phyloP scores from a whole-genome alignment of 2,888 invertebrate genomes.

The Drepana falcataria region DNA sequence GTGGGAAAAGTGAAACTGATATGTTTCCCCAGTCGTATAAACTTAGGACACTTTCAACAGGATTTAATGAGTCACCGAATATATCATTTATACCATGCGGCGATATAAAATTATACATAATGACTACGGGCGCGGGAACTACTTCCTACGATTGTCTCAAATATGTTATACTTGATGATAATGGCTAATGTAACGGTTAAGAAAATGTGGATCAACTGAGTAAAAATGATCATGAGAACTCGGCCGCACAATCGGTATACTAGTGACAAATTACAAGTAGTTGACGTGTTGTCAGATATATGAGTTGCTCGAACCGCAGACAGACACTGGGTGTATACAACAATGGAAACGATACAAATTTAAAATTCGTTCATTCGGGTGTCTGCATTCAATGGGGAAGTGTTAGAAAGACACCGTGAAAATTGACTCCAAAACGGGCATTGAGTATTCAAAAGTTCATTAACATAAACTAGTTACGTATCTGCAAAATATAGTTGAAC shows the following conservation, averaged over 20 bases:
- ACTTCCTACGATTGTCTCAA: slow-evolving; percentile 50
- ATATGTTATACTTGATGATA: slow-evolving; percentile 19
- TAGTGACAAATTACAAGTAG: slow-evolving; percentile 11
- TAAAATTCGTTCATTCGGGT: slow-evolving; percentile 26
- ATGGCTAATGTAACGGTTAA: slow-evolving; percentile 39
- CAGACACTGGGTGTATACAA: slow-evolving; percentile 16
- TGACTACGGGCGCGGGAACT: slow-evolving; percentile 37
- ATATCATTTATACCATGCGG: slow-evolving; percentile 21
- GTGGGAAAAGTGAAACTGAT: slow-evolving; percentile 75
- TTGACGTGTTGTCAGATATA: slow-evolving; percentile 5
- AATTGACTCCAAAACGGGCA: slow-evolving; percentile 49
- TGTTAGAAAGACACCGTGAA: slow-evolving; percentile 47
- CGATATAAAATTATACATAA: slow-evolving; percentile 34
- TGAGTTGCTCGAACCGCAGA: slow-evolving; percentile 13
- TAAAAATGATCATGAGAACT: slow-evolving; percentile 48
- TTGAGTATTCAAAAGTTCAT: slow-evolving; percentile 34
- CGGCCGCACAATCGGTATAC: slow-evolving; percentile 27
- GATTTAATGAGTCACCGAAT: slow-evolving; percentile 46
- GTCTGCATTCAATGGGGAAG: slow-evolving; percentile 39
- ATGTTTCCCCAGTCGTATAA: slow-evolving; percentile 43
- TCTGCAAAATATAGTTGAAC: slow-evolving; percentile 18
- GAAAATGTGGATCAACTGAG: slow-evolving; percentile 36
- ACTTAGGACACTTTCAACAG: slow-evolving; percentile 69
- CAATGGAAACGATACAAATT: slow-evolving; percentile 22
- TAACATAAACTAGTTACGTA: slow-evolving; percentile 29